phyloP scores from a whole-genome alignment of 2,888 invertebrate species.

The Hypercompe scribonia region DNA sequence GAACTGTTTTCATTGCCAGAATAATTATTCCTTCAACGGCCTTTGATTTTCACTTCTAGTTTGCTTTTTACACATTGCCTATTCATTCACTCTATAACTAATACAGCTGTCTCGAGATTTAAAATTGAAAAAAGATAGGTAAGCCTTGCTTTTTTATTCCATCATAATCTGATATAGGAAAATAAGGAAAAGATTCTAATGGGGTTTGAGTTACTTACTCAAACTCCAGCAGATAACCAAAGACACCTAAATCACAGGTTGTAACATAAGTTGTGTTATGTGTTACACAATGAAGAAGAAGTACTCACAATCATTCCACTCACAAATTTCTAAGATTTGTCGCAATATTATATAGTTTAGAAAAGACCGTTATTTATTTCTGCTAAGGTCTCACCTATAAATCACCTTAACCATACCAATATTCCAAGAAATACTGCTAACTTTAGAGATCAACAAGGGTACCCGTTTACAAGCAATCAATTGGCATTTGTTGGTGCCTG shows the following conservation, averaged over 20 bases:
- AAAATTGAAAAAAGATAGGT: neutral
- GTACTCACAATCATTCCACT: no score
- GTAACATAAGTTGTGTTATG: neutral
- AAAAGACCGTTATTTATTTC: neutral
- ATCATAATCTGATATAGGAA: neutral
- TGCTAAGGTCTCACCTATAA: neutral
- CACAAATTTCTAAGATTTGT: no score
- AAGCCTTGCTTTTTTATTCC: neutral
- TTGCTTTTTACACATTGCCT: no score
- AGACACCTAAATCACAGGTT: no score
- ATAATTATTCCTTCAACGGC: neutral
- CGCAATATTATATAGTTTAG: neutral
- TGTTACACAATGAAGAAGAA: neutral
- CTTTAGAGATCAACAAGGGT: conserved; percentile 18
- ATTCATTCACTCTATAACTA: no score
- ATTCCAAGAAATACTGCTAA: neutral
- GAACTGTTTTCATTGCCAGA: no score
- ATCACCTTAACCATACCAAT: neutral
- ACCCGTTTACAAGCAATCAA: conserved; percentile 35
- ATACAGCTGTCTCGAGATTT: no score
- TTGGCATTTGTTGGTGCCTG: conserved; percentile 31
- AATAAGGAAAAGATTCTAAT: no score
- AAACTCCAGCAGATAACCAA: no score
- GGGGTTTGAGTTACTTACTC: no score
- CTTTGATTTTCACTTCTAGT: no score